phyloP scores from a whole-genome alignment of 2,113 vertebrate genomes.

The Nanorana parkeri region DNA sequence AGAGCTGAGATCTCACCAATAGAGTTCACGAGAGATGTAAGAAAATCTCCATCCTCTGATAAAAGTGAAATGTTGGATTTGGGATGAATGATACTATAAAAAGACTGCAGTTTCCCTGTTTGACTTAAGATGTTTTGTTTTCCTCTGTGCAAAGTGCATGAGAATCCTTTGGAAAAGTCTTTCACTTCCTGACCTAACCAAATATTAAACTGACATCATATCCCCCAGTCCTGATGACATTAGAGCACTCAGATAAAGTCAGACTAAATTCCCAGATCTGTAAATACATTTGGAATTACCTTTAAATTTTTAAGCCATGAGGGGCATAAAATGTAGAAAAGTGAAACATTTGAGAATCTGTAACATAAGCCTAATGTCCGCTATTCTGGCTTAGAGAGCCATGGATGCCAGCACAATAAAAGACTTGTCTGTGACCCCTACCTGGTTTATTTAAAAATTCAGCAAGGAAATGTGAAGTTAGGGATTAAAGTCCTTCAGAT shows the following conservation, averaged over 20 bases:
- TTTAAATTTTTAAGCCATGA: not conserved
- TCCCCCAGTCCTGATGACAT: not conserved
- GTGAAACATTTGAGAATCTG: not conserved
- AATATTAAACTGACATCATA: conserved; percentile 8
- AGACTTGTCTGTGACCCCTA: conserved; percentile 34
- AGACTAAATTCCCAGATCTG: not conserved
- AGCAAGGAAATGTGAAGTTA: conserved; percentile 52
- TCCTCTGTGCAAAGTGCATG: too few relatives aligned
- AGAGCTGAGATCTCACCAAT: too few relatives aligned
- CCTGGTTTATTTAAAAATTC: conserved; percentile 54
- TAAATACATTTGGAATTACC: conserved; percentile 4
- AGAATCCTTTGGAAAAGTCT: not conserved
- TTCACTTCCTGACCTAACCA: not conserved
- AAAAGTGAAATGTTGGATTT: too few relatives aligned
- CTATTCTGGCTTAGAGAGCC: not conserved
- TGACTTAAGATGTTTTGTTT: too few relatives aligned
- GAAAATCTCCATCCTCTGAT: too few relatives aligned
- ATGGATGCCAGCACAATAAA: conserved; percentile 30
- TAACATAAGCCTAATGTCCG: not conserved
- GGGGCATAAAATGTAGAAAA: not conserved
- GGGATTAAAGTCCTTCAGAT: conserved; percentile 53
- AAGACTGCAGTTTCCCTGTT: too few relatives aligned
- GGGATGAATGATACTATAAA: too few relatives aligned
- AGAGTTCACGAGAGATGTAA: too few relatives aligned
- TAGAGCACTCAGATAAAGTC: not conserved